These are phyloP conservation scores for Silurus meridionalis DNA, from an alignment of 2,113 vertebrate species.

Conservation along the genomic window DNA sequence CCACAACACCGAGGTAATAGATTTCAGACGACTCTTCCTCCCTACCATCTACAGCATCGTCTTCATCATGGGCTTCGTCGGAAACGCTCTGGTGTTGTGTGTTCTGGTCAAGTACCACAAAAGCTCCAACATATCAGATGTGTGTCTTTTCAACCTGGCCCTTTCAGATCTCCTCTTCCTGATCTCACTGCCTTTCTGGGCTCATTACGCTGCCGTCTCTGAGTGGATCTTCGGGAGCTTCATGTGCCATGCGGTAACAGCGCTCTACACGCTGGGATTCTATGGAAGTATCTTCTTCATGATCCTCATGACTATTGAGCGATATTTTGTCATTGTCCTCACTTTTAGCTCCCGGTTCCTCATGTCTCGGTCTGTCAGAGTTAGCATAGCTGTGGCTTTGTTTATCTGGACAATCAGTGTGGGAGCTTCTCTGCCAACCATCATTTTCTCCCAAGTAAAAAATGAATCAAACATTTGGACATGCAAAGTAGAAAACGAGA, in stretches of 20 bases:
- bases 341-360: conserved; percentile 56
- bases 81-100: conserved; percentile 80
- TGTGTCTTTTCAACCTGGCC: conserved; percentile 85
- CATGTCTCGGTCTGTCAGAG: conserved; percentile 61
- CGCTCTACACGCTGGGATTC: conserved; percentile 74
- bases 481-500: conserved; percentile 40
- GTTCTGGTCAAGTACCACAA: conserved; percentile 73
- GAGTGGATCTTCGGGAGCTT: conserved; percentile 77
- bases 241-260: conserved; percentile 75
- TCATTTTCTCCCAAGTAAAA: conserved; percentile 65
- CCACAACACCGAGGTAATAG: accelerated
- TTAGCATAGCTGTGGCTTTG: conserved; percentile 57
- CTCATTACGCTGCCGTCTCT: conserved; percentile 57
- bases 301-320: conserved; percentile 84
- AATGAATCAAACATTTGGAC: neutral
- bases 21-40: conserved; percentile 65
- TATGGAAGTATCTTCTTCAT: conserved; percentile 84
- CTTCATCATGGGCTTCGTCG: conserved; percentile 69
- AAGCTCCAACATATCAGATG: conserved; percentile 76
- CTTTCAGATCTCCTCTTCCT: conserved; percentile 83
- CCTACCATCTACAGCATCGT: conserved; percentile 77
- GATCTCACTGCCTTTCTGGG: conserved; percentile 77
- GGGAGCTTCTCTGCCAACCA: conserved; percentile 65
- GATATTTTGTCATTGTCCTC: conserved; percentile 80
- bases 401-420: conserved; percentile 68